phyloP scores from a whole-genome alignment of 1,140 invertebrate genomes.

The Helicorthomorpha holstii region DNA sequence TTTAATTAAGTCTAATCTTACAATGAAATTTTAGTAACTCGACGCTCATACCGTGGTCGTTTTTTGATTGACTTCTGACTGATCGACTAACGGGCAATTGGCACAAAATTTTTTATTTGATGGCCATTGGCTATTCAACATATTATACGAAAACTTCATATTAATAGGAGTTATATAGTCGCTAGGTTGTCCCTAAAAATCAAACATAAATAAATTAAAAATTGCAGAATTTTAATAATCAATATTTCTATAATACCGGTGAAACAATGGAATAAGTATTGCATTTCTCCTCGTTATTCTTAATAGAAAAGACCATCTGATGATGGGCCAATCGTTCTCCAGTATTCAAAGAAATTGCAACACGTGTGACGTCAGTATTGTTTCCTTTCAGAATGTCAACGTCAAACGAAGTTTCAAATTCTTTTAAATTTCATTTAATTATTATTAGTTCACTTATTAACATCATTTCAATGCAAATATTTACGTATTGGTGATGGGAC shows the following conservation, averaged over 20 bases:
- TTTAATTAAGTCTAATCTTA: no score
- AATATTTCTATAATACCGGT: no score
- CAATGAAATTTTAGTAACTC: no score
- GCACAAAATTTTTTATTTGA: not conserved
- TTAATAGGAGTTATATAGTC: not conserved
- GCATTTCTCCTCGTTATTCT: no score
- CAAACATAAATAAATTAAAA: not conserved
- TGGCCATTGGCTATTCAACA: no score
- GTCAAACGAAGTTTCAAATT: not conserved
- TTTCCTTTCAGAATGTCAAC: not conserved
- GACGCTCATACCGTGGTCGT: no score
- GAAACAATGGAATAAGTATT: no score
- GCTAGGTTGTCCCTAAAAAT: not conserved
- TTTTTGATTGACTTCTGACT: not conserved
- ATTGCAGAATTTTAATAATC: no score
- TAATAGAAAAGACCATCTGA: no score
- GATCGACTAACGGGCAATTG: constrained; percentile 9
- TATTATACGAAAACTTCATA: not conserved
- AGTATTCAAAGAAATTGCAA: not conserved
- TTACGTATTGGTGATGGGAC: constrained; percentile 17
- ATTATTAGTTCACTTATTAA: not conserved
- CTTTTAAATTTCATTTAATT: not conserved
- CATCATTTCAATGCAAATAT: not conserved
- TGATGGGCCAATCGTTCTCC: no score
- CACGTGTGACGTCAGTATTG: not conserved